Percentiles rank a stretch among this genome's conserved stretches.
These are phyloP conservation scores for Aegypius monachus DNA, from an alignment of 2,113 vertebrate species.

Conservation along the genomic window DNA sequence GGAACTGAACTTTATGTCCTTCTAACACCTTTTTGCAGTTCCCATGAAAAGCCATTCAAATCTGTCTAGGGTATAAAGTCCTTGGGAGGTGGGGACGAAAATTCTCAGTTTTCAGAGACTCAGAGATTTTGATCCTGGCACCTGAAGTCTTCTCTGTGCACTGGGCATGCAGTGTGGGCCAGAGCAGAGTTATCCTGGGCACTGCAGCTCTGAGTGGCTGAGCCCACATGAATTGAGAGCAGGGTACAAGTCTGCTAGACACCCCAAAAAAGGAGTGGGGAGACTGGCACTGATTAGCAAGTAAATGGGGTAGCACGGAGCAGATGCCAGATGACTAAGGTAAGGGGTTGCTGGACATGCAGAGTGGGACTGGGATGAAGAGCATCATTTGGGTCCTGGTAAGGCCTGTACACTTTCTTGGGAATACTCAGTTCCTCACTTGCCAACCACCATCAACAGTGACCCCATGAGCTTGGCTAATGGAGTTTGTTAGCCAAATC, in stretches of 20 bases:
- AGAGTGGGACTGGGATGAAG: neutral
- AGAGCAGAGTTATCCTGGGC: neutral
- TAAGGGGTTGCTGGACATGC: neutral
- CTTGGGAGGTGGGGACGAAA: neutral
- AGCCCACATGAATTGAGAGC: neutral
- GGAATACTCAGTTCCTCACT: neutral
- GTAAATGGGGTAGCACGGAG: neutral
- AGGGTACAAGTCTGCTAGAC: neutral
- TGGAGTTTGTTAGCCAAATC: neutral
- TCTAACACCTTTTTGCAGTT: neutral
- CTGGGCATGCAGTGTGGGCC: neutral
- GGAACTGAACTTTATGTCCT: neutral
- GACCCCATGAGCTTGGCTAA: neutral
- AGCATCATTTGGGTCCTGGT: neutral
- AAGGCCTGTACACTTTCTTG: neutral
- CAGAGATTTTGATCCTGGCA: neutral
- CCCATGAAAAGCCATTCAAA: neutral
- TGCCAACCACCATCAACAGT: neutral
- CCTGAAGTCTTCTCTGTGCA: neutral
- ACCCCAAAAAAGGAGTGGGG: neutral
- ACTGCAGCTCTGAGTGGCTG: neutral
- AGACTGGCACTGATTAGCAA: neutral
- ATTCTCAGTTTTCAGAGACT: neutral
- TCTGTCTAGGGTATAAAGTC: neutral
- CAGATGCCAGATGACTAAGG: neutral